Evolutionary conservation across 2,113 vertebrate species (phyloP).

Genomic region (Tenebrosternarchus preto): DNA sequence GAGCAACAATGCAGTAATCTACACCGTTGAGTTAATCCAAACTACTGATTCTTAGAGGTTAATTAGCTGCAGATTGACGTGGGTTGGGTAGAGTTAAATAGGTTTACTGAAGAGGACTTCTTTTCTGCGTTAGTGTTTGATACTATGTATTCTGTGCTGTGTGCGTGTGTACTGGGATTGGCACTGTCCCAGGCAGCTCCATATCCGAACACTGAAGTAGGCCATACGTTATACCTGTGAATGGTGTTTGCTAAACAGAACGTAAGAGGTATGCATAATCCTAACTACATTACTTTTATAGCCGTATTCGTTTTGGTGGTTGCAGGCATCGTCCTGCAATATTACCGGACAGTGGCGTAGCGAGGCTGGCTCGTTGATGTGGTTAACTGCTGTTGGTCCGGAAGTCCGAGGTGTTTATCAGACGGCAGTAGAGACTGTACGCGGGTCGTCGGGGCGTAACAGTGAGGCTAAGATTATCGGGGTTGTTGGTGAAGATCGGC

Average conservation of each 20-base stretch:
- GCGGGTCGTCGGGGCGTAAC: conserved; percentile 29
- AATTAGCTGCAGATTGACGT: conserved; percentile 9
- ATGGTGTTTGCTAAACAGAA: not conserved
- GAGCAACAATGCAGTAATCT: too few relatives aligned
- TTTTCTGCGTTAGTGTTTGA: not conserved
- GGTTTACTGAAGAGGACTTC: not conserved
- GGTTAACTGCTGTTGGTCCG: not conserved
- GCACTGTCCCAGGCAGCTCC: not conserved
- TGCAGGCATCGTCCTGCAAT: conserved; percentile 31
- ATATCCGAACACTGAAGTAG: not conserved
- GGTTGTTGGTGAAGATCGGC: conserved; percentile 31
- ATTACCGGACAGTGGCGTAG: conserved; percentile 50
- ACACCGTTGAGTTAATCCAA: too few relatives aligned
- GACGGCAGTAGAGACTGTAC: conserved; percentile 42
- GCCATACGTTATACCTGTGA: not conserved
- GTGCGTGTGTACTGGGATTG: not conserved
- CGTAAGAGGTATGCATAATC: not conserved
- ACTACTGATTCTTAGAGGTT: not conserved
- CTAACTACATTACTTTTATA: too few relatives aligned
- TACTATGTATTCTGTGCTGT: not conserved
- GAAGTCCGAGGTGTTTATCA: conserved; percentile 40
- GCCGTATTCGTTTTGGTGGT: not conserved
- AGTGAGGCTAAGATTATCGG: conserved; percentile 37
- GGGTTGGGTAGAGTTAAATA: conserved; percentile 20
- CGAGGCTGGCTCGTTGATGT: conserved; percentile 45